Evolutionary conservation across 2,888 invertebrate genomes (phyloP).

Genomic region (Tachina grossa): DNA sequence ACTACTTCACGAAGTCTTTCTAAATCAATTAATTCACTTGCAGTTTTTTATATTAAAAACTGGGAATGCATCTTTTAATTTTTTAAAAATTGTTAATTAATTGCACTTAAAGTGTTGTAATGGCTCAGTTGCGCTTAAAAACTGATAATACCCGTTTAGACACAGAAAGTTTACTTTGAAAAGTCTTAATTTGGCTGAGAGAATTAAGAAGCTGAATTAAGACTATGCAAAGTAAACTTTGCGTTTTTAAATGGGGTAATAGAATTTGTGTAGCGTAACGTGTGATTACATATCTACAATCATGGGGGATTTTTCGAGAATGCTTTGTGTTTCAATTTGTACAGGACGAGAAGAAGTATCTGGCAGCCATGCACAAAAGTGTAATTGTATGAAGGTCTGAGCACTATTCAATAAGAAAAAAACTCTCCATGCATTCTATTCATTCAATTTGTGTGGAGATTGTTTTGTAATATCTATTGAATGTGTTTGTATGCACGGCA

Average conservation of each 20-base stretch:
- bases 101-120: not conserved
- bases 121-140: not conserved
- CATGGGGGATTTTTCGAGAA: not conserved
- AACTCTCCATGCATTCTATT: slow-evolving; percentile 35
- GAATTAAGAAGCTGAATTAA: too few species aligned
- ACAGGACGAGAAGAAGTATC: not conserved
- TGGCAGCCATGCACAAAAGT: not conserved
- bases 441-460: slow-evolving; percentile 55
- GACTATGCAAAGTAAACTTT: too few species aligned
- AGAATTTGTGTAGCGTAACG: not conserved
- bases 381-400: slow-evolving; percentile 3
- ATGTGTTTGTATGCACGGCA: not conserved
- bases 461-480: slow-evolving; percentile 19
- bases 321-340: not conserved
- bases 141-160: too few species aligned
- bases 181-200: too few species aligned
- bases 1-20: too few species aligned
- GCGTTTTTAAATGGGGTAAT: too few species aligned
- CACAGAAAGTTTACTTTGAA: too few species aligned
- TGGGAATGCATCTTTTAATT: too few species aligned
- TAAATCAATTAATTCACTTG: too few species aligned
- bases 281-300: not conserved
- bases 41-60: too few species aligned
- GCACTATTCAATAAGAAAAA: slow-evolving; percentile 23
- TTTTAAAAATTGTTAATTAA: too few species aligned